Conservation (phyloP, 2,113 vertebrate genomes). For the Toxotes jaculatrix region DNA sequence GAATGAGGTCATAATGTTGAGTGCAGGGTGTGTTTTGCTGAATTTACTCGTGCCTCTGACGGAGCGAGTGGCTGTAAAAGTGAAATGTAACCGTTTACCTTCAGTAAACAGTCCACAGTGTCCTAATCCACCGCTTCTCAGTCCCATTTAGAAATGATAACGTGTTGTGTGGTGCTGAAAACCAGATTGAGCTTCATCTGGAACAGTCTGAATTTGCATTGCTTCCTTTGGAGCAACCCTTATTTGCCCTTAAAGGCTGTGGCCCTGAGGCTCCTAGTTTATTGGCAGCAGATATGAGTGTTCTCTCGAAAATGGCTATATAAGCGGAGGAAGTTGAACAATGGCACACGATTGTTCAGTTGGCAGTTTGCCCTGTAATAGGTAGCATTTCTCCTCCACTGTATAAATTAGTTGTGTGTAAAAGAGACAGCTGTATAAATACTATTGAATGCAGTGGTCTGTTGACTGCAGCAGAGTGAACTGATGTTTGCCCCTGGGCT, state of each 20-base stretch:
- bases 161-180: not conserved
- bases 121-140: slow-evolving; percentile 5
- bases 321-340: slow-evolving; percentile 61
- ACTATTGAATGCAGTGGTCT: slow-evolving; percentile 47
- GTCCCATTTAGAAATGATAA: not conserved
- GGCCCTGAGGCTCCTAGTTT: not conserved
- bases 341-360: slow-evolving; percentile 35
- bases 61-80: not conserved
- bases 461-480: slow-evolving; percentile 54
- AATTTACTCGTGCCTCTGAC: not conserved
- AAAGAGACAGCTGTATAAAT: slow-evolving; percentile 72
- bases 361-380: slow-evolving; percentile 52
- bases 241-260: slow-evolving; percentile 29
- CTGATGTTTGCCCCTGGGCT: slow-evolving; percentile 68
- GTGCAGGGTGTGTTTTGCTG: not conserved
- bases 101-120: not conserved
- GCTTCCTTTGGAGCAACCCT: slow-evolving; percentile 21
- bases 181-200: not conserved
- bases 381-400: slow-evolving; percentile 52
- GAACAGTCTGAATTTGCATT: not conserved
- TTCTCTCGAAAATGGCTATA: slow-evolving; percentile 63
- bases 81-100: not conserved
- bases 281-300: slow-evolving; percentile 25
- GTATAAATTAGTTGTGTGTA: slow-evolving; percentile 54
- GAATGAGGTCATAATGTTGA: not conserved